phyloP scores from a whole-genome alignment of 2,797 vertebrate species.

The Leucoraja ocellata region DNA sequence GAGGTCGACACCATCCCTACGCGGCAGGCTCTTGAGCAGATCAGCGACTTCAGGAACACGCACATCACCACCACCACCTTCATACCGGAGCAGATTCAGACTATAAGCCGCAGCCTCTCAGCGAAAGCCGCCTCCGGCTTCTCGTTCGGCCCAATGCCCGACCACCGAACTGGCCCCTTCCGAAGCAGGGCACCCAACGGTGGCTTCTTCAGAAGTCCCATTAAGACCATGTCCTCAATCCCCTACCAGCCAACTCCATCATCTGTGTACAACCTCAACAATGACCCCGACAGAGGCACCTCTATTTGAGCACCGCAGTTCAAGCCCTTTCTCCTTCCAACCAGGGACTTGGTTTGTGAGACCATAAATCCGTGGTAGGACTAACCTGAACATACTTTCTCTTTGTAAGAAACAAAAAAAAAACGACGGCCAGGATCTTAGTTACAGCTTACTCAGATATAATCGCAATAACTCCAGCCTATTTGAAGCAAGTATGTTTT shows the following conservation, averaged over 20 bases:
- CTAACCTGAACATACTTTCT: constrained; percentile 72
- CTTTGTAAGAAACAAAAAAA: constrained; percentile 37
- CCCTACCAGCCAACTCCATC: constrained; percentile 94
- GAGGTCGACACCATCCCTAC: constrained; percentile 96
- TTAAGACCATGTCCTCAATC: constrained; percentile 98
- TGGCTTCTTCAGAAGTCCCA: constrained; percentile 96
- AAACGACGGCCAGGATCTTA: constrained; percentile 55
- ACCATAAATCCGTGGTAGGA: constrained; percentile 64
- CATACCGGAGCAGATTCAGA: constrained; percentile 99
- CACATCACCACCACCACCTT: constrained; percentile 99
- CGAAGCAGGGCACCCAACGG: constrained; percentile 95
- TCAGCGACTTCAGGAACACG: constrained; percentile 99
- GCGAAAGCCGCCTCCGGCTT: constrained; percentile 95
- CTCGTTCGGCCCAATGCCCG: constrained; percentile 84
- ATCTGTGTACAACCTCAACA: constrained; percentile 92
- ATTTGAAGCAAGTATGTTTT: constrained; percentile 41
- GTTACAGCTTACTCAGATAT: constrained; percentile 58
- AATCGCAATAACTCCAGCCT: constrained; percentile 68
- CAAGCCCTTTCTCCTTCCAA: constrained; percentile 51
- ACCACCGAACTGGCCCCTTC: constrained; percentile 97
- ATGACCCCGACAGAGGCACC: constrained; percentile 94
- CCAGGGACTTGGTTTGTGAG: constrained; percentile 64
- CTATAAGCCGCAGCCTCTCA: constrained; percentile 93
- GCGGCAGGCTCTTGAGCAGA: constrained; percentile 95
- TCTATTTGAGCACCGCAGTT: constrained; percentile 74